Conservation (phyloP, 64 coral and sea anemone species). For the Cladopsammia gracilis region DNA sequence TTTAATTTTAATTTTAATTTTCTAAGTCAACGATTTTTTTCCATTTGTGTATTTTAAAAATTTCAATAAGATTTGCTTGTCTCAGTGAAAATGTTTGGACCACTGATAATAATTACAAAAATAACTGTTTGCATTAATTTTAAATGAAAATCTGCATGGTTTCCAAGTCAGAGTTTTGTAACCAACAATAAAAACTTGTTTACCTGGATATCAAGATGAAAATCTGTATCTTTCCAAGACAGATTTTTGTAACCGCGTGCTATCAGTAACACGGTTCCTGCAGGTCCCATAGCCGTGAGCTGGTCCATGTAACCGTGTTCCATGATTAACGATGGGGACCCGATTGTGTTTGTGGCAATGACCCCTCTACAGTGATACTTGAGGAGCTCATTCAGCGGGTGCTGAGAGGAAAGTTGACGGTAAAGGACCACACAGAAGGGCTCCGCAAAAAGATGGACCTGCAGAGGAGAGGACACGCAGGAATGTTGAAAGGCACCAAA, state of each 20-base stretch:
- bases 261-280: slow-evolving; percentile 35
- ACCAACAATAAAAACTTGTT: too few relatives aligned
- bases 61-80: too few relatives aligned
- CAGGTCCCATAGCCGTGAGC: slow-evolving; percentile 26
- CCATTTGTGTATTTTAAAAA: too few relatives aligned
- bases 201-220: slow-evolving; percentile 29
- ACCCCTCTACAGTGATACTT: slow-evolving; percentile 72
- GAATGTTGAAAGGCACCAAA: neutral
- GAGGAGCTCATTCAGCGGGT: slow-evolving; percentile 46
- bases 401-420: slow-evolving; percentile 49
- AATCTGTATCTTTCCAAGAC: slow-evolving; percentile 63
- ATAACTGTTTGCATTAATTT: too few relatives aligned
- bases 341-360: slow-evolving; percentile 51
- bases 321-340: neutral
- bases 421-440: slow-evolving; percentile 48
- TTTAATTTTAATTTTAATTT: too few relatives aligned
- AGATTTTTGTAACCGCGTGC: slow-evolving; percentile 27
- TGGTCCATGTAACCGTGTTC: slow-evolving; percentile 18
- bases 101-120: too few relatives aligned
- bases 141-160: too few relatives aligned
- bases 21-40: too few relatives aligned
- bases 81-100: too few relatives aligned
- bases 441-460: slow-evolving; percentile 61
- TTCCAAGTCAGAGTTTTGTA: too few relatives aligned
- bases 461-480: neutral